Percentiles rank a stretch among this genome's conserved stretches.
Evolutionary conservation across 92 coral and sea anemone species (phyloP).

Genomic region (Porites divaricata): DNA sequence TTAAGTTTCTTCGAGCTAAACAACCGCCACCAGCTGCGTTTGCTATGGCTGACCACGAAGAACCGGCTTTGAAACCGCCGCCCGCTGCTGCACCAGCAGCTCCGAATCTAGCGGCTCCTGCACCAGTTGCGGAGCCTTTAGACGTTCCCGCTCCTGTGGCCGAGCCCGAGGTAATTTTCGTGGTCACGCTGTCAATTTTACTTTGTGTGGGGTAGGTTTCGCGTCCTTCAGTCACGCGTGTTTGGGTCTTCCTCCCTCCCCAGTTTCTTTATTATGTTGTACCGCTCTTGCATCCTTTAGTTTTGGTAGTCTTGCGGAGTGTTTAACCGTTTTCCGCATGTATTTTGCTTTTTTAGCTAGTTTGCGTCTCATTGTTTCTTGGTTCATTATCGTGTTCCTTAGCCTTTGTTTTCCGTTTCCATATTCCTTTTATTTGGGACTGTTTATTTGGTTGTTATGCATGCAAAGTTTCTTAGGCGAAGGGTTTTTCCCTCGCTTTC

Average conservation of each 20-base stretch:
- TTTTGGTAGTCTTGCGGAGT: constrained; percentile 12
- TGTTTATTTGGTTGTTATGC: constrained; percentile 20
- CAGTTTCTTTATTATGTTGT: constrained; percentile 15
- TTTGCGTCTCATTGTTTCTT: constrained; percentile 13
- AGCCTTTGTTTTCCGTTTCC: constrained; percentile 23
- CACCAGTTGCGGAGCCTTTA: constrained; percentile 33
- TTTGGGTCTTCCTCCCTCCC: background rate
- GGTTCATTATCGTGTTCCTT: constrained; percentile 18
- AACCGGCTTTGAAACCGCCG: constrained; percentile 7
- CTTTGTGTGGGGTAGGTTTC: constrained; percentile 21
- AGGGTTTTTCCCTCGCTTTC: constrained; percentile 2
- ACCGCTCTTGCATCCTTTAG: constrained; percentile 17
- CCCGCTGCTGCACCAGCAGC: constrained; percentile 6
- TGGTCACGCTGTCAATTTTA: constrained; percentile 17
- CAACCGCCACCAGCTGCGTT: constrained; percentile 10
- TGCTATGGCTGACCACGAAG: constrained; percentile 33
- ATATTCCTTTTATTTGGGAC: constrained; percentile 17
- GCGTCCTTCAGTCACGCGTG: background rate
- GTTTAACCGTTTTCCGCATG: constrained; percentile 23
- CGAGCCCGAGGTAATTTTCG: constrained; percentile 9
- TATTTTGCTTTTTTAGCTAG: no score
- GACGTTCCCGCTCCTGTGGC: constrained; percentile 18
- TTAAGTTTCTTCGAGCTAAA: constrained; percentile 13
- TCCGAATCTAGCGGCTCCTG: constrained; percentile 32
- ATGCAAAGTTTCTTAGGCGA: constrained; percentile 16